Conservation (phyloP, 2,797 vertebrate species). For the Choloepus didactylus region DNA sequence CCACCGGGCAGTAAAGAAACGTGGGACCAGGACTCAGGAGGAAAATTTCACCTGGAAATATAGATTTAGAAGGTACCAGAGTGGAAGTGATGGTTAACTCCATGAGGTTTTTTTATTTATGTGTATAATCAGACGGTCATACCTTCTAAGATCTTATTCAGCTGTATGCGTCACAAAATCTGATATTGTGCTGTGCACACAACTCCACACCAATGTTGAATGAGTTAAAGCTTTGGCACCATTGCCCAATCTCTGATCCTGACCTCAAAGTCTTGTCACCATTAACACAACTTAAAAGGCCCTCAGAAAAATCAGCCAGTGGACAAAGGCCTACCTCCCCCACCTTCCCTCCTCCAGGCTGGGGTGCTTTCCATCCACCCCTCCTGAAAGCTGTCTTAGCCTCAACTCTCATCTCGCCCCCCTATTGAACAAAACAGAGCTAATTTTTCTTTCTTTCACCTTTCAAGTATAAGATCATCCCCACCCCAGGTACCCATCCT, state of each 20-base stretch:
- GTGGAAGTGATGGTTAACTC: background rate
- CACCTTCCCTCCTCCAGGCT: background rate
- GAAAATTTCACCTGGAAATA: background rate
- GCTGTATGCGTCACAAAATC: constrained; percentile 15
- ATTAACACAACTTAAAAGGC: background rate
- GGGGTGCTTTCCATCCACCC: background rate
- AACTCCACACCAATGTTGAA: background rate
- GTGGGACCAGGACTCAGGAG: background rate
- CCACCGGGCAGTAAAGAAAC: background rate
- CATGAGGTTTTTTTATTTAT: background rate
- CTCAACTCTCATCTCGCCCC: background rate
- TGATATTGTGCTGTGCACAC: background rate
- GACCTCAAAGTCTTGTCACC: background rate
- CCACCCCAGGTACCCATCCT: constrained; percentile 94
- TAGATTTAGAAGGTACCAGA: background rate
- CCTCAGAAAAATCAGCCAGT: constrained; percentile 10
- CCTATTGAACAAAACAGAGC: background rate
- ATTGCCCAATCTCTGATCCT: background rate
- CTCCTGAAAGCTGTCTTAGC: background rate
- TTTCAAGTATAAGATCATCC: constrained; percentile 91
- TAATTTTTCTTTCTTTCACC: constrained; percentile 68
- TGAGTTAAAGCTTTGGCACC: background rate
- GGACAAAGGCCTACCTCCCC: background rate
- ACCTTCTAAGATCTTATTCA: background rate
- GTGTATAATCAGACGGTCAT: background rate